Evolutionary conservation across 2,113 vertebrate species (phyloP), one percentile per base, ranked within the genome.

Genomic region (Paradisaea rubra): DNA sequence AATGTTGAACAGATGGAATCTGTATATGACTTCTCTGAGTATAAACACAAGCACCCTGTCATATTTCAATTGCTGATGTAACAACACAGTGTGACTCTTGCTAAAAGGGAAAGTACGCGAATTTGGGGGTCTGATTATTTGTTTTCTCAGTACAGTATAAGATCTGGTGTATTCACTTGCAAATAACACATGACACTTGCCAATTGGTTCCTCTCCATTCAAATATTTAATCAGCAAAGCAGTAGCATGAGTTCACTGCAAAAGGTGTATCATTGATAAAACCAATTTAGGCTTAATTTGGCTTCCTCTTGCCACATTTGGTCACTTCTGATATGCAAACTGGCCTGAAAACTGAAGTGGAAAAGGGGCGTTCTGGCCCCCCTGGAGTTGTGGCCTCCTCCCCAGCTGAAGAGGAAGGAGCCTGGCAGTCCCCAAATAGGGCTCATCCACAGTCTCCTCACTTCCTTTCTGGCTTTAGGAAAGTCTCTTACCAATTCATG

Each of bases 1-100:
- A 92, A 89, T 94, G 95, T 87, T 86, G 92, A 97, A 95, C 95
- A 98, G 94, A 97, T 96, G 96, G 95, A 83, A 83, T 88, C 69
- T 82, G 83, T 91, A 83, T 85, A 60, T 76, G 88, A 95, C 69
- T 95, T 95, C 92, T 91, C 94, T 77, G 70, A 94, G 72, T 91
- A 90, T 84, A 93, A 93, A 93, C 73, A 90, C 81, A 77, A 94
- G 89, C 64, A 71, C 70, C 63, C 56, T 95, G 21, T 50, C 87
- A 86, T 93, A 81, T 94, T 88, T 94, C 92, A 91, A 86, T 88
- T 94, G 85, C 92, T 87, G 91, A 95, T 81, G 84, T 95, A 94
- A 76, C 87, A 94, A 93, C 86, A 89, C 56, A 93, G 15, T 68
- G 91, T 91, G 78, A 44, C 45, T 88, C 39, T 76, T 74, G 60